Conservation (phyloP, 2,797 vertebrate species). For the Discoglossus pictus region DNA sequence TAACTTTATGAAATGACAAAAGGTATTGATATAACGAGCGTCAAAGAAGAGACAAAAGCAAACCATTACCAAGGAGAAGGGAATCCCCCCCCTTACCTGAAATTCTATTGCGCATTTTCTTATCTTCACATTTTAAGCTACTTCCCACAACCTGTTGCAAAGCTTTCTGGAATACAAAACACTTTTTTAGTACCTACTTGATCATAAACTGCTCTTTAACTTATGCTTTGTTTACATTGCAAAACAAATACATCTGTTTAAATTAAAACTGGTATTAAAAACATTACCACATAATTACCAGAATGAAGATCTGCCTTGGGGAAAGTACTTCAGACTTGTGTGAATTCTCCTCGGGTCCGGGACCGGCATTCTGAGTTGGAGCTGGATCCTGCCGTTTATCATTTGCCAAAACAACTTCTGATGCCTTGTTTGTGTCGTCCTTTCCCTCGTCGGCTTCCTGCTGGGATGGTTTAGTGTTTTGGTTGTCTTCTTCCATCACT, state of each 20-base stretch:
- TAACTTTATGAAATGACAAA: too few relatives aligned
- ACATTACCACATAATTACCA: constrained; percentile 19
- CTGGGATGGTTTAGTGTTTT: constrained; percentile 17
- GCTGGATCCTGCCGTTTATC: not conserved
- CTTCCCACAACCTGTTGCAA: constrained; percentile 39
- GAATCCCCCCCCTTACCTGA: constrained; percentile 11
- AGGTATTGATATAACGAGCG: too few relatives aligned
- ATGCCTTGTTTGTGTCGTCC: not conserved
- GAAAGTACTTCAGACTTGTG: not conserved
- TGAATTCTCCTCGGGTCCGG: not conserved
- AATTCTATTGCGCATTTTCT: not conserved
- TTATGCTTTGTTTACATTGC: too few relatives aligned
- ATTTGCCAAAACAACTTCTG: not conserved
- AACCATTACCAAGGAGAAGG: too few relatives aligned
- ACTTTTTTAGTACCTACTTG: too few relatives aligned
- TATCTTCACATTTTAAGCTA: constrained; percentile 14
- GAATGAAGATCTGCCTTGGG: constrained; percentile 1
- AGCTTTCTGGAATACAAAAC: constrained; percentile 31
- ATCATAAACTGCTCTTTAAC: too few relatives aligned
- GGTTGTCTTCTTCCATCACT: constrained; percentile 40
- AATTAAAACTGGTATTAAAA: not conserved
- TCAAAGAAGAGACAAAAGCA: too few relatives aligned
- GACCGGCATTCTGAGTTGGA: not conserved
- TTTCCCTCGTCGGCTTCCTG: constrained; percentile 9
- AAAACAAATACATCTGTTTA: too few relatives aligned